These are phyloP conservation scores for Rutpela maculata DNA, from an alignment of 2,888 invertebrate genomes.

Conservation along the genomic window DNA sequence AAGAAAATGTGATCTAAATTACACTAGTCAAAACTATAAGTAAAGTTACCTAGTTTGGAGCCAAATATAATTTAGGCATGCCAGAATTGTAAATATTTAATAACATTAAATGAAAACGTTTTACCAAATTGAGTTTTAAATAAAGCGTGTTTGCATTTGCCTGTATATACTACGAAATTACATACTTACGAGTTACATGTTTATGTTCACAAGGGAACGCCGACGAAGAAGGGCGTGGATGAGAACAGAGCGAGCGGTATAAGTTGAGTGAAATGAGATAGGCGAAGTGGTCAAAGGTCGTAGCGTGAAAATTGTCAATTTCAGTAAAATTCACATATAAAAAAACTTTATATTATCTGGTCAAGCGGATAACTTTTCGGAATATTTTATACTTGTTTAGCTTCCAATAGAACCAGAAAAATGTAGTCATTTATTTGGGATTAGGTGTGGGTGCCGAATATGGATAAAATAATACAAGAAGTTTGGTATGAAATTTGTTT, in stretches of 20 bases:
- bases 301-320: background rate
- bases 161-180: conserved; percentile 6
- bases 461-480: too few species aligned
- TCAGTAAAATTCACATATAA: background rate
- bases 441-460: too few species aligned
- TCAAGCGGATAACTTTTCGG: background rate
- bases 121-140: conserved; percentile 2
- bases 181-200: background rate
- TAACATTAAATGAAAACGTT: background rate
- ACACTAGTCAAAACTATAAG: too few species aligned
- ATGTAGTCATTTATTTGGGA: too few species aligned
- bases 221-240: background rate
- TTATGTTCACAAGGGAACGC: background rate
- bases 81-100: conserved; percentile 16
- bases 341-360: background rate
- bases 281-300: background rate
- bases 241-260: background rate
- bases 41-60: background rate
- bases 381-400: background rate
- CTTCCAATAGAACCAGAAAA: too few species aligned
- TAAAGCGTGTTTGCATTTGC: conserved; percentile 20
- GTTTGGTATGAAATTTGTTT: too few species aligned
- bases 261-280: background rate
- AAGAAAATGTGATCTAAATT: too few species aligned
- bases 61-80: background rate